phyloP scores from a whole-genome alignment of 2,797 vertebrate species.

The Pelodytes ibericus region DNA sequence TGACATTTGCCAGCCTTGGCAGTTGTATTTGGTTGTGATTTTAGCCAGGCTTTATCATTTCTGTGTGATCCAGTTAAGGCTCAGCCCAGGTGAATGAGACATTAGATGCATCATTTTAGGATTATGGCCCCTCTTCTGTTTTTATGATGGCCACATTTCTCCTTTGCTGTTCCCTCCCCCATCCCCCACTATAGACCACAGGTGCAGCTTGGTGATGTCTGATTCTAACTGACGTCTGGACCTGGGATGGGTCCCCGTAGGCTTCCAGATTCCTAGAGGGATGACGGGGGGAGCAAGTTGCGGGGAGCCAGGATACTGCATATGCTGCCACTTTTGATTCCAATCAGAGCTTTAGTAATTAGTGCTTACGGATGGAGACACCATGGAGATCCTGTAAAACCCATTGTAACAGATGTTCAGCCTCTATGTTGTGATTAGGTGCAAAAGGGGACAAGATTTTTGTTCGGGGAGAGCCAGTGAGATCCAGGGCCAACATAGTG shows the following conservation, averaged over 20 bases:
- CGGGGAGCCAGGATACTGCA: conserved; percentile 18
- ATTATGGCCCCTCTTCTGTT: neutral
- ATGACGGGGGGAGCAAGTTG: neutral
- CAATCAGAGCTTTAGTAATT: conserved; percentile 51
- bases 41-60: neutral
- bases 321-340: conserved; percentile 50
- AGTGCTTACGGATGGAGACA: conserved; percentile 47
- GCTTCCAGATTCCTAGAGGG: conserved; percentile 24
- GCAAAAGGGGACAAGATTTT: neutral
- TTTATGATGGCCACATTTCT: neutral
- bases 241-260: conserved; percentile 30
- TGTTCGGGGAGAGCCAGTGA: neutral
- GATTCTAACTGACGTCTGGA: conserved; percentile 31
- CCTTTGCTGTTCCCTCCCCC: conserved; percentile 12
- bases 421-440: conserved; percentile 21
- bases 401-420: conserved; percentile 45
- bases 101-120: neutral
- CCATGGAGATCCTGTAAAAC: conserved; percentile 40
- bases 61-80: no score
- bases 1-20: neutral
- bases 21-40: neutral
- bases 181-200: conserved; percentile 19
- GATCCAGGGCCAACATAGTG: neutral
- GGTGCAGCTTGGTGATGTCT: conserved; percentile 43
- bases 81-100: no score